These are phyloP conservation scores for Crax fasciolata DNA, from an alignment of 2,797 vertebrate genomes.

Conservation along the genomic window DNA sequence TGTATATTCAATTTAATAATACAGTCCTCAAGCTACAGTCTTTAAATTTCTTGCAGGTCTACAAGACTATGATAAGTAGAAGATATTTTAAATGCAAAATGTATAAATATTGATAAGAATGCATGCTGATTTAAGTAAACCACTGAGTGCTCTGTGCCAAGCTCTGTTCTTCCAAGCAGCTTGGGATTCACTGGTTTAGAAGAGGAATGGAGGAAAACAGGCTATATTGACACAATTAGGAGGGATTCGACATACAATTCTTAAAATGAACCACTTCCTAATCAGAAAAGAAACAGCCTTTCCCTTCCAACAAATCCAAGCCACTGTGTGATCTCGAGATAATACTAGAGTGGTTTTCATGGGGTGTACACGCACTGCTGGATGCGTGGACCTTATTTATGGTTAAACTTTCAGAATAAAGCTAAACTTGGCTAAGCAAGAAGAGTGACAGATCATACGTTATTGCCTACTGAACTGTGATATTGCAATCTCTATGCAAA, in stretches of 20 bases:
- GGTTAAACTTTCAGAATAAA: background rate
- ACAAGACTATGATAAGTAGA: background rate
- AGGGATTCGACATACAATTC: background rate
- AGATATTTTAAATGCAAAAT: background rate
- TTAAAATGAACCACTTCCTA: background rate
- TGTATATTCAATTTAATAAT: background rate
- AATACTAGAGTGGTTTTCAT: background rate
- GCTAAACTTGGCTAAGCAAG: background rate
- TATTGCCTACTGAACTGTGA: conserved; percentile 11
- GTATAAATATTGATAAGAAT: background rate
- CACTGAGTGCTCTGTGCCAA: background rate
- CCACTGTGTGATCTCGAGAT: background rate
- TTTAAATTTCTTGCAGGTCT: background rate
- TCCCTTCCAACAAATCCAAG: background rate
- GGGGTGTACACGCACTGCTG: background rate
- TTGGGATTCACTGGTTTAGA: background rate
- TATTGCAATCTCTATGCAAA: conserved; percentile 24
- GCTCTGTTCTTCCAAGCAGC: background rate
- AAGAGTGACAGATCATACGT: background rate
- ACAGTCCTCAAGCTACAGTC: background rate
- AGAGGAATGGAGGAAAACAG: background rate
- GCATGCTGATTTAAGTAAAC: background rate
- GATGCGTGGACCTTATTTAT: background rate
- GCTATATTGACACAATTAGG: background rate
- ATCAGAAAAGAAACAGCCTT: background rate